Evolutionary conservation across 2,888 invertebrate genomes (phyloP).

Genomic region (Sussaba pulchella): DNA sequence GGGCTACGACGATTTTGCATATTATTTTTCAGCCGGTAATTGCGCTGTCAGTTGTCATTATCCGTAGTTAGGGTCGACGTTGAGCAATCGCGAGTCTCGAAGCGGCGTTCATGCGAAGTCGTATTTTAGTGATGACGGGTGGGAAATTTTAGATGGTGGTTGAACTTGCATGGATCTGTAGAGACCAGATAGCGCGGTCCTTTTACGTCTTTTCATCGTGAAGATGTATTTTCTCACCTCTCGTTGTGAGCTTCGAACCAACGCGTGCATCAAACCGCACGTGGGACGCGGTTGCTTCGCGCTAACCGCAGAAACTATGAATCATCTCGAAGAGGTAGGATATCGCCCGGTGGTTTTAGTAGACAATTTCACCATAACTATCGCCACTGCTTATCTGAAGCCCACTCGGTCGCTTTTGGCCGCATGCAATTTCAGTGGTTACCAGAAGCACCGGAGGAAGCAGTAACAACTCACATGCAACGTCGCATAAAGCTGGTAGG

Average conservation of each 20-base stretch:
- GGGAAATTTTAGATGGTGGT: neutral
- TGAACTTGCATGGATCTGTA: neutral
- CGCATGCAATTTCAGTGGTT: slow-evolving; percentile 46
- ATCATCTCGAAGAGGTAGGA: neutral
- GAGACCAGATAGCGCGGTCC: neutral
- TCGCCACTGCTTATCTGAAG: slow-evolving; percentile 54
- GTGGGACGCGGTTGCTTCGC: neutral
- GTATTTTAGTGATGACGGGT: slow-evolving; percentile 1
- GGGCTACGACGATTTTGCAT: neutral
- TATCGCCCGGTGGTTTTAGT: slow-evolving; percentile 24
- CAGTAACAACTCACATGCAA: slow-evolving; percentile 24
- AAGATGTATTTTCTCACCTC: neutral
- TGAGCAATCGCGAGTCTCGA: neutral
- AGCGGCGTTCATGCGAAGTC: neutral
- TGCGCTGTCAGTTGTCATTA: slow-evolving; percentile 31
- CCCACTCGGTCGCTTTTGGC: slow-evolving; percentile 37
- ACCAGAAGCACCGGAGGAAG: slow-evolving; percentile 37
- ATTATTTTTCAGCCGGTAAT: slow-evolving; percentile 12
- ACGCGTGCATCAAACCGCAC: slow-evolving; percentile 4
- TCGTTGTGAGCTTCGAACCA: neutral
- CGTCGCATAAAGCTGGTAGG: slow-evolving; percentile 47
- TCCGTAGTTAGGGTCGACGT: neutral
- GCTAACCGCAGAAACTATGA: neutral
- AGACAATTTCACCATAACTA: slow-evolving; percentile 31
- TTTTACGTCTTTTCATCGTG: neutral